These are phyloP conservation scores for Hypotaenidia okinawae DNA, from an alignment of 2,797 vertebrate genomes.

Conservation along the genomic window DNA sequence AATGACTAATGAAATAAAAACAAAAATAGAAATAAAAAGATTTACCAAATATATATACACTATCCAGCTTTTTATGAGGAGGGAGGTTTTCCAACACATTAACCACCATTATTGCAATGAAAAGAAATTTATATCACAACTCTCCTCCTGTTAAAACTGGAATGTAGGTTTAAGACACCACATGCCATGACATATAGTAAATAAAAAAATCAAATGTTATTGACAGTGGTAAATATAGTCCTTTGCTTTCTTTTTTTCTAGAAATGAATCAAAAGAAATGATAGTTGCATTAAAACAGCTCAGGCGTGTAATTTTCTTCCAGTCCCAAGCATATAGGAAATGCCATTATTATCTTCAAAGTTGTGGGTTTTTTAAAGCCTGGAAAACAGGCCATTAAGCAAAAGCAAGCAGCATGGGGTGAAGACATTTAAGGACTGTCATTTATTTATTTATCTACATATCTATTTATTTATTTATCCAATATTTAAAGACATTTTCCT, in stretches of 20 bases:
- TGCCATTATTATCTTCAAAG: slow-evolving; percentile 58
- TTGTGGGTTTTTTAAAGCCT: slow-evolving; percentile 33
- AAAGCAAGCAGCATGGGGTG: slow-evolving; percentile 49
- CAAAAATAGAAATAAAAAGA: not conserved
- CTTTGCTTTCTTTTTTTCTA: slow-evolving; percentile 37
- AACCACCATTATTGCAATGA: not conserved
- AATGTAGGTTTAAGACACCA: slow-evolving; percentile 70
- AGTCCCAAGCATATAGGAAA: slow-evolving; percentile 69
- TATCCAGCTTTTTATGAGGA: not conserved
- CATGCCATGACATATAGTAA: slow-evolving; percentile 41
- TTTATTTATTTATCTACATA: not conserved
- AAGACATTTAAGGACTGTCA: slow-evolving; percentile 6
- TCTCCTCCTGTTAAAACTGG: slow-evolving; percentile 66
- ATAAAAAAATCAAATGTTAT: slow-evolving; percentile 68
- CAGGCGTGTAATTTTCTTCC: slow-evolving; percentile 76
- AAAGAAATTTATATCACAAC: slow-evolving; percentile 40
- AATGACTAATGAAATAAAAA: not conserved
- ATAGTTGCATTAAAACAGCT: slow-evolving; percentile 68
- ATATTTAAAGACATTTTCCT: slow-evolving; percentile 26
- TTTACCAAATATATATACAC: not conserved
- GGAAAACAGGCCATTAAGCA: slow-evolving; percentile 68
- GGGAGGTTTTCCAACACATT: not conserved
- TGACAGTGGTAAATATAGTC: slow-evolving; percentile 70
- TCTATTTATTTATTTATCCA: not conserved
- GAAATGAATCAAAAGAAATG: slow-evolving; percentile 58